These are phyloP conservation scores for Hirtodrosophila cameraria DNA, from an alignment of 2,888 invertebrate species.

Conservation along the genomic window DNA sequence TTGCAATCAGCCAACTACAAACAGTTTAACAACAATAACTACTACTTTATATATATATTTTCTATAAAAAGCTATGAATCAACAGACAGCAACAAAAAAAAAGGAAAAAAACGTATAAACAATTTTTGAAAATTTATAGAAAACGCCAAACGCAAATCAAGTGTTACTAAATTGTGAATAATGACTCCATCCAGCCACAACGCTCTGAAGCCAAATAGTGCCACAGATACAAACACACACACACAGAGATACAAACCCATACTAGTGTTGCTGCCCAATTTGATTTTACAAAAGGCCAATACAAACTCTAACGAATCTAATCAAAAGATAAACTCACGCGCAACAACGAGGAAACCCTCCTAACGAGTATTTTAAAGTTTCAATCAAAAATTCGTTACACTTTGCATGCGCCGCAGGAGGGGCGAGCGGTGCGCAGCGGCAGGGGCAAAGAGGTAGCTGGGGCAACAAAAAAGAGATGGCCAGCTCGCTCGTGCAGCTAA, in stretches of 20 bases:
- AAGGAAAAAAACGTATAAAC: conserved; percentile 37
- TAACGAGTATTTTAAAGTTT: conserved; percentile 78
- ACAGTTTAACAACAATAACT: conserved; percentile 3
- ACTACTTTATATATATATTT: conserved; percentile 4
- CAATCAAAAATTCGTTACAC: conserved; percentile 80
- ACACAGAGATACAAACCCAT: background rate
- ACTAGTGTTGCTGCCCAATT: conserved; percentile 51
- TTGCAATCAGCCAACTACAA: conserved; percentile 19
- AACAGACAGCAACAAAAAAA: background rate
- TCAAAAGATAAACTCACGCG: conserved; percentile 78
- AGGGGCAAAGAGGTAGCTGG: background rate
- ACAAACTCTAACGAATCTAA: conserved; percentile 77
- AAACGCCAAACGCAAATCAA: conserved; percentile 76
- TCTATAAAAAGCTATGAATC: conserved; percentile 16
- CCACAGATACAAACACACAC: conserved; percentile 15
- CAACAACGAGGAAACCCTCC: conserved; percentile 65
- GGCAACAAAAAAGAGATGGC: conserved; percentile 26
- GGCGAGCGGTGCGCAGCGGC: background rate
- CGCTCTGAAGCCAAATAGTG: conserved; percentile 10
- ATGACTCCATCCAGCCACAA: conserved; percentile 64
- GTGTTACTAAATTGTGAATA: conserved; percentile 80
- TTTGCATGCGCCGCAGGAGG: conserved; percentile 47
- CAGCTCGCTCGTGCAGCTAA: conserved; percentile 78
- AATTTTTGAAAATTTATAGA: conserved; percentile 68
- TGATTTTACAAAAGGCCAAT: conserved; percentile 64